phyloP scores from a whole-genome alignment of 2,113 vertebrate genomes.

The Pitta sordida region DNA sequence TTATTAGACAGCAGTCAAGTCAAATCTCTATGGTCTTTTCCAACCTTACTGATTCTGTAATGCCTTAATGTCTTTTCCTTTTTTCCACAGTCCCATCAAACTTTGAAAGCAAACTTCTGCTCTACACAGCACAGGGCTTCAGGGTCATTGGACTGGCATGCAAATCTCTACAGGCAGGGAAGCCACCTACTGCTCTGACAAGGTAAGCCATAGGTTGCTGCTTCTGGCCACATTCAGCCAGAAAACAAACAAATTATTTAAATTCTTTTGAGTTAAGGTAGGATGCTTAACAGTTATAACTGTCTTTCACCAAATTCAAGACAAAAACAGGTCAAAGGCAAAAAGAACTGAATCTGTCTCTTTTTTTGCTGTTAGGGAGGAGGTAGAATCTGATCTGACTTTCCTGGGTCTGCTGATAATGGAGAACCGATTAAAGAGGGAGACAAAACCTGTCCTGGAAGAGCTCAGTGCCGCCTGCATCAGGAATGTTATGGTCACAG shows the following conservation, averaged over 20 bases:
- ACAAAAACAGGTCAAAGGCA: background rate
- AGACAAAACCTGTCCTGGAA: conserved; percentile 72
- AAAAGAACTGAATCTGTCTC: background rate
- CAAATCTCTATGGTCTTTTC: too few relatives aligned
- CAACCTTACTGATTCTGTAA: too few relatives aligned
- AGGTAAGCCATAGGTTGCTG: conserved; percentile 55
- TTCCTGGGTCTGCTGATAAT: conserved; percentile 80
- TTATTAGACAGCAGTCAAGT: background rate
- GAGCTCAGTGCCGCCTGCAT: conserved; percentile 73
- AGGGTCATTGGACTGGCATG: conserved; percentile 77
- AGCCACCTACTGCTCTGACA: background rate
- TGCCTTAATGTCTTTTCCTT: background rate
- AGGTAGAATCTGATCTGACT: conserved; percentile 69
- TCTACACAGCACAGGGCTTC: conserved; percentile 75
- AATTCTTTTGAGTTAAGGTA: background rate
- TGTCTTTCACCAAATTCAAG: background rate
- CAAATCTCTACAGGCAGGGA: conserved; percentile 56
- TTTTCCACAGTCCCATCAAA: conserved; percentile 70
- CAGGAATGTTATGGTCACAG: conserved; percentile 81
- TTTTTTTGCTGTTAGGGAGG: conserved; percentile 59
- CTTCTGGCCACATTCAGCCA: background rate
- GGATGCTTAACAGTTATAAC: background rate
- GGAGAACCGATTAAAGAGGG: conserved; percentile 76
- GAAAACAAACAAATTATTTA: background rate
- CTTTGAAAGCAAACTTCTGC: conserved; percentile 71